phyloP scores from a whole-genome alignment of 2,113 vertebrate genomes.

The Alouatta palliata region DNA sequence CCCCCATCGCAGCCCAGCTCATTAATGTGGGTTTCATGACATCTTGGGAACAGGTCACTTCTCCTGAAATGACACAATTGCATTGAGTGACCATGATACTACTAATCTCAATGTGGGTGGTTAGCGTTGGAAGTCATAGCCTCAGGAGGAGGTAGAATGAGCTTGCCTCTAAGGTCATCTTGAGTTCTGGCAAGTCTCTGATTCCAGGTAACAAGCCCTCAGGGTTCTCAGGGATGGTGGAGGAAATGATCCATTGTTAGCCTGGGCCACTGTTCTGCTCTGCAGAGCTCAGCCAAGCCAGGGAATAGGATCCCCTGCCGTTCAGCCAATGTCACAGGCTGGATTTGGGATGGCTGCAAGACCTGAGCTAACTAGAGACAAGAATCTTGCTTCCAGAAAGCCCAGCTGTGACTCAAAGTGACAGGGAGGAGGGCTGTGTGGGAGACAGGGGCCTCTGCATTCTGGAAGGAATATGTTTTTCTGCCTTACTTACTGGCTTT shows the following conservation, averaged over 20 bases:
- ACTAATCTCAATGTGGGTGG: neutral
- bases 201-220: conserved; percentile 32
- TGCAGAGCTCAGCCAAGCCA: neutral
- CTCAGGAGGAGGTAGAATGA: neutral
- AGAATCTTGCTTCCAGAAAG: neutral
- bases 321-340: neutral
- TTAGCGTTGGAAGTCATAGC: conserved; percentile 7
- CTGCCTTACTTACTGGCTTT: neutral
- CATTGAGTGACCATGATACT: neutral
- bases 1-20: neutral
- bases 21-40: neutral
- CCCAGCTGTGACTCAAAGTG: neutral
- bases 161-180: conserved; percentile 39
- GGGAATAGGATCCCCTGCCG: neutral
- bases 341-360: neutral
- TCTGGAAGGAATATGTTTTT: neutral
- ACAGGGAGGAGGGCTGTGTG: neutral
- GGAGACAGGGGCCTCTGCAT: neutral
- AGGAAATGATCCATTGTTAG: neutral
- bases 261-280: neutral
- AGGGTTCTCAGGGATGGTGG: neutral
- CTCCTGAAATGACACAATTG: neutral
- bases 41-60: neutral
- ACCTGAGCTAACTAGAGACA: neutral
- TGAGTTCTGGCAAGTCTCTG: neutral